These are phyloP conservation scores for Sebastes umbrosus DNA, from an alignment of 2,797 vertebrate species.

Conservation along the genomic window DNA sequence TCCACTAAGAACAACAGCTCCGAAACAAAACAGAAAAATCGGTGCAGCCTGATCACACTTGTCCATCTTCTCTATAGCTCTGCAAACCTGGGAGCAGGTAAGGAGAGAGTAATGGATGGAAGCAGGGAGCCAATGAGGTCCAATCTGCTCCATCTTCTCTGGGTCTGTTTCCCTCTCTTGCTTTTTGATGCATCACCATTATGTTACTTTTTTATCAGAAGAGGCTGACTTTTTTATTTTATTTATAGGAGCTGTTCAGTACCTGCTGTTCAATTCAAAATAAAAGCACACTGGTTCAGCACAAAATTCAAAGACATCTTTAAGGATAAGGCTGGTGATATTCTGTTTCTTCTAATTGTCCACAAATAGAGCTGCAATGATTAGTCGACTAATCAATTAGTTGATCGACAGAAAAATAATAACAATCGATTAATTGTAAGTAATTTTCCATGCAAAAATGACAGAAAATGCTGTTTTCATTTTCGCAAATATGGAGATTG, in stretches of 20 bases:
- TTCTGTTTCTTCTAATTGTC: neutral
- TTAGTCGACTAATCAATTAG: too few relatives aligned
- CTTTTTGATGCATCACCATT: neutral
- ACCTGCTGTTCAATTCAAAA: neutral
- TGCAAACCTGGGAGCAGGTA: neutral
- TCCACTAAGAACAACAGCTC: neutral
- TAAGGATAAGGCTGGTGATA: neutral
- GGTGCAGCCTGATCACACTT: slow-evolving; percentile 25
- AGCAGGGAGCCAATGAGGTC: neutral
- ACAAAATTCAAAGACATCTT: neutral
- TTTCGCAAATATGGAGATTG: too few relatives aligned
- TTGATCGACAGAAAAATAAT: too few relatives aligned
- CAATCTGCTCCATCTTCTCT: neutral
- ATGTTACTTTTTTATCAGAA: neutral
- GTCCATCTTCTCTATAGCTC: slow-evolving; percentile 21
- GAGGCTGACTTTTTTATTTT: neutral
- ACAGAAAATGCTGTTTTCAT: too few relatives aligned
- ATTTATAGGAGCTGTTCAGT: neutral
- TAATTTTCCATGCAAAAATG: too few relatives aligned
- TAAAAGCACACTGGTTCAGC: neutral
- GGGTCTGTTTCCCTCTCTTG: neutral
- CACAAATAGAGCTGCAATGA: neutral
- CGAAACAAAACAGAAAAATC: neutral
- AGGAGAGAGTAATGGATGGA: slow-evolving; percentile 11
- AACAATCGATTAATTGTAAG: too few relatives aligned